Evolutionary conservation across 2,113 vertebrate genomes (phyloP).

Genomic region (Ochotona princeps): DNA sequence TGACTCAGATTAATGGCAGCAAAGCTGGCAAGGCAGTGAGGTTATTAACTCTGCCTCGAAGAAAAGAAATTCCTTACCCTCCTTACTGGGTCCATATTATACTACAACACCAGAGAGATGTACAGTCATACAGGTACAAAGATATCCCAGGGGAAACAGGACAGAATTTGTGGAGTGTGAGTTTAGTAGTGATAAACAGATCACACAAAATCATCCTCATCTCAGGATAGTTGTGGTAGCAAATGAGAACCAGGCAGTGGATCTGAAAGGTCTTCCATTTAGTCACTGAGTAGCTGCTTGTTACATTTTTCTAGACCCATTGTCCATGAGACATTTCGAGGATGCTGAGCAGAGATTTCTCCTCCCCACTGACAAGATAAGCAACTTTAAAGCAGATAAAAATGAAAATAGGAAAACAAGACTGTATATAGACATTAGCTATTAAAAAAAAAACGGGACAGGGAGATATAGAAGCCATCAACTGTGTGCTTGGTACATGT

Average conservation of each 20-base stretch:
- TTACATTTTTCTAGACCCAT: neutral
- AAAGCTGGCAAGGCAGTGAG: neutral
- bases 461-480: neutral
- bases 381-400: neutral
- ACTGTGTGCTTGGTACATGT: neutral
- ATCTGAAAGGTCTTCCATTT: neutral
- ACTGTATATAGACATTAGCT: neutral
- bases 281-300: neutral
- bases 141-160: neutral
- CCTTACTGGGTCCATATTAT: neutral
- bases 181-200: neutral
- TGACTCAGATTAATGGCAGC: neutral
- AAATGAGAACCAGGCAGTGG: neutral
- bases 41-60: neutral
- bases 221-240: neutral
- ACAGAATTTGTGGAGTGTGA: neutral
- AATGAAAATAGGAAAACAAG: constrained; percentile 12
- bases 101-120: neutral
- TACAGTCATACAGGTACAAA: neutral
- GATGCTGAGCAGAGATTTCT: neutral
- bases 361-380: neutral
- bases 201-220: neutral
- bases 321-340: neutral
- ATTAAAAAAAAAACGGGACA: rapidly evolving
- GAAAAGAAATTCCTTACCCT: neutral